Percentiles rank a stretch among this genome's conserved stretches.
Evolutionary conservation across 2,113 vertebrate species (phyloP).

Genomic region (Arizona elegans): DNA sequence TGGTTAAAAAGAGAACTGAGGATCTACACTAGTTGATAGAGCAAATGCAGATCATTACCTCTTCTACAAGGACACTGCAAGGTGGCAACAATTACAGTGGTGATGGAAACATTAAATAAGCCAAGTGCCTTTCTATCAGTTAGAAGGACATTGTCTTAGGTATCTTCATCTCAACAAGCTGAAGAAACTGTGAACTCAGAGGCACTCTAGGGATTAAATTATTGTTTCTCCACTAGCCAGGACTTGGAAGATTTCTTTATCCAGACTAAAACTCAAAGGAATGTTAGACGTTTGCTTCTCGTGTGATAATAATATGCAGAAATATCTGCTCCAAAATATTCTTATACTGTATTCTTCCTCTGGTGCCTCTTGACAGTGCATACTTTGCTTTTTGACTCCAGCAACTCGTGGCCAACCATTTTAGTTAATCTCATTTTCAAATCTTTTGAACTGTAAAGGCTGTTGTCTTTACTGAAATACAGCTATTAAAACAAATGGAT

Average conservation of each 20-base stretch:
- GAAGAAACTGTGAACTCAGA: background rate
- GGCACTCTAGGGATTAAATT: background rate
- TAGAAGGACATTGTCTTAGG: background rate
- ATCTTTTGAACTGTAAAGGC: background rate
- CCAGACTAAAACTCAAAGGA: background rate
- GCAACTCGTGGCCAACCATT: background rate
- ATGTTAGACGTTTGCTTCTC: background rate
- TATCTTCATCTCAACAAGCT: background rate
- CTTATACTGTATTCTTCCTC: background rate
- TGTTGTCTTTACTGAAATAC: background rate
- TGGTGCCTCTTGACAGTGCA: background rate
- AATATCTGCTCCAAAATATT: background rate
- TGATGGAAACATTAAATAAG: constrained; percentile 5
- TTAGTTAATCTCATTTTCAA: background rate
- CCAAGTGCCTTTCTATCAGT: background rate
- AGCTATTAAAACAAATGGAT: background rate
- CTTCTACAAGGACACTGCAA: constrained; percentile 25
- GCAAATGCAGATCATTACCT: background rate
- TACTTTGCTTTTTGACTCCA: background rate
- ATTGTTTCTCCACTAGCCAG: background rate
- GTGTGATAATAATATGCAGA: background rate
- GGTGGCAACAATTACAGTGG: constrained; percentile 50
- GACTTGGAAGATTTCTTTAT: background rate
- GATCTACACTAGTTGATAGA: background rate
- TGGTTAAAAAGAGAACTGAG: constrained; percentile 2